Evolutionary conservation across 2,797 vertebrate genomes (phyloP), one percentile per base, ranked within the genome.

Genomic region (Steatocranus sp.): DNA sequence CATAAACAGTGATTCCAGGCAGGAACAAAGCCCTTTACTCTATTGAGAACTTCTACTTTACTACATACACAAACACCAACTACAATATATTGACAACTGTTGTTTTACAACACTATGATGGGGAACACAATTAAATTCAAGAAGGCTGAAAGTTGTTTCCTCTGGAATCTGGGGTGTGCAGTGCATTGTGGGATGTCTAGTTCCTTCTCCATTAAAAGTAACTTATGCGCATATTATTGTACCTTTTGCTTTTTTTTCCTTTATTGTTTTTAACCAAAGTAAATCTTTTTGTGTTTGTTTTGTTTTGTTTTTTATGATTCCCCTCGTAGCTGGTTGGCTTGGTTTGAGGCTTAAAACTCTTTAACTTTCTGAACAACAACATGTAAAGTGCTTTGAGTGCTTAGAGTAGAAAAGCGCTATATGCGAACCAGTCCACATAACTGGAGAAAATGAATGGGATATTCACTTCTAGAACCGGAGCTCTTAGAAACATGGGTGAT

Each of bases 241-340:
- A 41, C 20, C 63, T 43, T 68, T 68, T 41, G 7, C 0, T 15
- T 1, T 61, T 36, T 23, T 41, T 4, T 12, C 61, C 12, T 17
- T 66, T 38, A 38, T 38, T 41, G 17, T 58, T 68, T 68, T 68
- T 41, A 20, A 43, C 0, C 36, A 43, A 23, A 66, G 11, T n/a
- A 34, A 41, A 43, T 68, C 5, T 11, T 68, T 23, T 2, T 63
- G 3, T 38, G 18, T 17, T 2, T 43, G 0, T 3, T 1, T 18
- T 0, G 6, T 3, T 3, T 2, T 66, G 1, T 54, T 27, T 54
- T 15, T 41, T n/a, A 8, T 36, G 53, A 30, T 10, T 56, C 14
- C 5, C 0, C n/a, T 66, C 1, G 1, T 66, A 66, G 61, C 11
- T 38, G 11, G 7, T 66, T 66, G n/a, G 0, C 7, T 25, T 66